Percentiles rank a stretch among this genome's conserved stretches.
Evolutionary conservation across 2,888 invertebrate genomes (phyloP).

Genomic region (Coremacera marginata): DNA sequence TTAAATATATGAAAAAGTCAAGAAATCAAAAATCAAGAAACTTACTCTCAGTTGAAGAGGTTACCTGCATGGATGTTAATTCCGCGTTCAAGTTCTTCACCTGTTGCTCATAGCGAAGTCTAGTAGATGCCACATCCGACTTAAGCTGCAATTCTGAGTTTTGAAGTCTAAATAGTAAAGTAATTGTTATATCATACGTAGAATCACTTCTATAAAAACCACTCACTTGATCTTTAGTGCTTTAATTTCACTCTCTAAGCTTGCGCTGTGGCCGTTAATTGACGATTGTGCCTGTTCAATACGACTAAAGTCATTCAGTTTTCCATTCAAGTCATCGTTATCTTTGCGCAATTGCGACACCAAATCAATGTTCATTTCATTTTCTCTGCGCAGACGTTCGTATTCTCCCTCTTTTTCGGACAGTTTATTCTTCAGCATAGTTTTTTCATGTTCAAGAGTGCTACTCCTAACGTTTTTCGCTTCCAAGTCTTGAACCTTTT

Average conservation of each 20-base stretch:
- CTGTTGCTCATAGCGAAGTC: constrained; percentile 87
- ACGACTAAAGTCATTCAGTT: constrained; percentile 87
- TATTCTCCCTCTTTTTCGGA: constrained; percentile 83
- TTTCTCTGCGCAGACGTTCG: constrained; percentile 77
- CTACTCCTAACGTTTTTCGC: constrained; percentile 57
- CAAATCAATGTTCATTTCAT: constrained; percentile 78
- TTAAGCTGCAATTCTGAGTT: constrained; percentile 81
- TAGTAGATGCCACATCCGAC: constrained; percentile 83
- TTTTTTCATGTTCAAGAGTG: constrained; percentile 74
- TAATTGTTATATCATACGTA: background rate
- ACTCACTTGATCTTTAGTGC: constrained; percentile 75
- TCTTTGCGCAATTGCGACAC: constrained; percentile 79
- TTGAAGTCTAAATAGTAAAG: constrained; percentile 69
- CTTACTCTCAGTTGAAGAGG: background rate
- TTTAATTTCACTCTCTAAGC: constrained; percentile 81
- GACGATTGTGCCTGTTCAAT: constrained; percentile 86
- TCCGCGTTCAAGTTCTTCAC: constrained; percentile 85
- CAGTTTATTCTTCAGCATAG: constrained; percentile 77
- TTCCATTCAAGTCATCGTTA: constrained; percentile 84
- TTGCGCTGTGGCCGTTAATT: constrained; percentile 80
- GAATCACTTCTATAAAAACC: background rate
- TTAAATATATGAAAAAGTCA: constrained; percentile 41
- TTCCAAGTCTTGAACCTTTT: constrained; percentile 63
- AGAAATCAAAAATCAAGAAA: background rate
- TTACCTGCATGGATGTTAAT: constrained; percentile 83